Percentiles rank a stretch among this genome's conserved stretches.
These are phyloP conservation scores for Notoglanidium macrostoma DNA, from an alignment of 2,797 vertebrate genomes.

Conservation along the genomic window DNA sequence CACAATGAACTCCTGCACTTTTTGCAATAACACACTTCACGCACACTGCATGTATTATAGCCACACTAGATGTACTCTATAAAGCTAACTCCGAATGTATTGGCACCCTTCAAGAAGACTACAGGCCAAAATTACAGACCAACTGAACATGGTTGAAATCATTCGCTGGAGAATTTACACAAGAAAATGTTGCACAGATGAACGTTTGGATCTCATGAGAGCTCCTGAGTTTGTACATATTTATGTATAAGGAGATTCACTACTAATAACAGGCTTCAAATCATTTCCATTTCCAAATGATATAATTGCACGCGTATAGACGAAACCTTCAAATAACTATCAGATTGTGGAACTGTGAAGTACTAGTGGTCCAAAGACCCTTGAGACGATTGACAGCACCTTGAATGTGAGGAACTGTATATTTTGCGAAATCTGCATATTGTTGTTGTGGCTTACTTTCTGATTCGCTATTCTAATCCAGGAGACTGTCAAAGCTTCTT, in stretches of 20 bases:
- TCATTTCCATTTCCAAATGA: not conserved
- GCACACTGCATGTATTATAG: not conserved
- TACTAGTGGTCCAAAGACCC: not conserved
- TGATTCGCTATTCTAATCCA: not conserved
- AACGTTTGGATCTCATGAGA: not conserved
- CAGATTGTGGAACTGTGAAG: not conserved
- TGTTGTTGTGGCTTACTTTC: not conserved
- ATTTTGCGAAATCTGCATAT: not conserved
- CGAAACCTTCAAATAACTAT: not conserved
- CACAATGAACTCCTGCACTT: not conserved
- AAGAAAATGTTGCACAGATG: not conserved
- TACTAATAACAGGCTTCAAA: not conserved
- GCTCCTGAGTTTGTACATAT: not conserved
- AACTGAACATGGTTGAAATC: not conserved
- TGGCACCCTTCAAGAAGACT: not conserved
- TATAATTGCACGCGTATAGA: not conserved
- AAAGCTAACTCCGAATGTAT: not conserved
- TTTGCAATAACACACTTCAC: not conserved
- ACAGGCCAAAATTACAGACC: not conserved
- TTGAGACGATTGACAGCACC: not conserved
- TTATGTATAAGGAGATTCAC: not conserved
- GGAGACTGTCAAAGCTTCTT: not conserved
- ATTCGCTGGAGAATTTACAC: not conserved
- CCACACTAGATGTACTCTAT: too few species aligned
- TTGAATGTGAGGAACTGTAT: not conserved